Conservation (phyloP, 2,888 invertebrate species). For the Polydrusus pterygomalis region DNA sequence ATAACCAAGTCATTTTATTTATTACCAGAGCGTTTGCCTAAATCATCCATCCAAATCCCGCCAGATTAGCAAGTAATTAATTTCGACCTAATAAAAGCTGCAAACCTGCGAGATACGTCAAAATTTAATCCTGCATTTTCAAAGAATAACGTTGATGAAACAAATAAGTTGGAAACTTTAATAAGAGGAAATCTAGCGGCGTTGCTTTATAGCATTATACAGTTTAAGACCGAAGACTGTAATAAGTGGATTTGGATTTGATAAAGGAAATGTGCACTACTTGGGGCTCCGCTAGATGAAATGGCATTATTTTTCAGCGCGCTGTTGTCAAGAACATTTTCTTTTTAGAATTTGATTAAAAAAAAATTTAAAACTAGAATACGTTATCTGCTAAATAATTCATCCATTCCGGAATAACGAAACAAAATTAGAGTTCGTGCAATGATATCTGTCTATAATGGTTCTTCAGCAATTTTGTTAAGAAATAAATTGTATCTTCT, state of each 20-base stretch:
- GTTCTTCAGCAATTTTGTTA: too few relatives aligned
- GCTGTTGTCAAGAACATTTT: conserved; percentile 8
- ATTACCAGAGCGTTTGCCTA: conserved; percentile 7
- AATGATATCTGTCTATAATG: too few relatives aligned
- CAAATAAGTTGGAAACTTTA: conserved; percentile 52
- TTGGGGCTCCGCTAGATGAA: conserved; percentile 59
- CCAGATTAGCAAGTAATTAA: conserved; percentile 33
- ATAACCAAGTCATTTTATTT: not conserved
- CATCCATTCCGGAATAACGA: too few relatives aligned
- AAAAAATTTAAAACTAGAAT: too few relatives aligned
- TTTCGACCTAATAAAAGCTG: conserved; percentile 39
- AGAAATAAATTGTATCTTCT: too few relatives aligned
- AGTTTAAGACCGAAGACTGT: conserved; percentile 58
- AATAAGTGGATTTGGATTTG: conserved; percentile 61
- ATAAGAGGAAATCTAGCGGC: conserved; percentile 50
- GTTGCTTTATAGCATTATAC: conserved; percentile 56
- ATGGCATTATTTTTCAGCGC: conserved; percentile 53
- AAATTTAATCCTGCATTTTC: conserved; percentile 43
- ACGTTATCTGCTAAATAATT: too few relatives aligned
- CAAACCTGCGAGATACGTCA: conserved; percentile 33
- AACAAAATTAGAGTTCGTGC: too few relatives aligned
- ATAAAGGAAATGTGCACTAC: conserved; percentile 63
- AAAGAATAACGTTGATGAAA: conserved; percentile 44
- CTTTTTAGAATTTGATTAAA: too few relatives aligned
- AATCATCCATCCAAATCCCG: not conserved